phyloP scores from a whole-genome alignment of 2,888 invertebrate genomes.

The Microplitis manilae region DNA sequence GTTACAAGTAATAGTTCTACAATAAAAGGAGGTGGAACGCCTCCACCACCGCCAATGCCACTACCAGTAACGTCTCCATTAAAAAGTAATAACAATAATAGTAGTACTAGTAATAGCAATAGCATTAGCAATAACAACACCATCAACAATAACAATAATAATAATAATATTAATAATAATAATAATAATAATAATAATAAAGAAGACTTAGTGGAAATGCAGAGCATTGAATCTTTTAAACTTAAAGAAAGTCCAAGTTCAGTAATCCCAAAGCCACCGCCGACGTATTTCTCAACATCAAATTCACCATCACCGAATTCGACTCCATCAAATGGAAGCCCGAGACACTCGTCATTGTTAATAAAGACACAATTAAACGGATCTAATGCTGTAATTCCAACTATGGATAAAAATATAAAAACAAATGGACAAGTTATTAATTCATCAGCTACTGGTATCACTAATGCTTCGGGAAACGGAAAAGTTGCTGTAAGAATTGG shows the following conservation, averaged over 20 bases:
- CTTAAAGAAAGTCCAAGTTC: slow-evolving; percentile 78
- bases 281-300: slow-evolving; percentile 77
- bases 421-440: slow-evolving; percentile 73
- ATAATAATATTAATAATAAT: not conserved
- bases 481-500: slow-evolving; percentile 68
- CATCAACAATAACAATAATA: not conserved
- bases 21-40: slow-evolving; percentile 36
- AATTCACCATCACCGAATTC: slow-evolving; percentile 62
- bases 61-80: slow-evolving; percentile 53
- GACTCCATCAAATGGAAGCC: slow-evolving; percentile 59
- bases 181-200: slow-evolving; percentile 50
- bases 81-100: slow-evolving; percentile 25
- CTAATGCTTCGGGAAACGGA: slow-evolving; percentile 37
- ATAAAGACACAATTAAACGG: slow-evolving; percentile 71
- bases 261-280: slow-evolving; percentile 79
- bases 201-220: slow-evolving; percentile 80
- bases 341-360: slow-evolving; percentile 60
- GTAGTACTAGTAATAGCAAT: not conserved
- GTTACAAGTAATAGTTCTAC: slow-evolving; percentile 51
- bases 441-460: slow-evolving; percentile 52
- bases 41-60: slow-evolving; percentile 62
- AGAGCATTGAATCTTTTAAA: slow-evolving; percentile 83
- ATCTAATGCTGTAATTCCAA: slow-evolving; percentile 35
- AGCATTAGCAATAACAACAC: not conserved
- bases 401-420: slow-evolving; percentile 55